Percentiles rank a stretch among this genome's conserved stretches.
phyloP scores from a whole-genome alignment of 2,797 vertebrate genomes.

The Passerculus sandwichensis region DNA sequence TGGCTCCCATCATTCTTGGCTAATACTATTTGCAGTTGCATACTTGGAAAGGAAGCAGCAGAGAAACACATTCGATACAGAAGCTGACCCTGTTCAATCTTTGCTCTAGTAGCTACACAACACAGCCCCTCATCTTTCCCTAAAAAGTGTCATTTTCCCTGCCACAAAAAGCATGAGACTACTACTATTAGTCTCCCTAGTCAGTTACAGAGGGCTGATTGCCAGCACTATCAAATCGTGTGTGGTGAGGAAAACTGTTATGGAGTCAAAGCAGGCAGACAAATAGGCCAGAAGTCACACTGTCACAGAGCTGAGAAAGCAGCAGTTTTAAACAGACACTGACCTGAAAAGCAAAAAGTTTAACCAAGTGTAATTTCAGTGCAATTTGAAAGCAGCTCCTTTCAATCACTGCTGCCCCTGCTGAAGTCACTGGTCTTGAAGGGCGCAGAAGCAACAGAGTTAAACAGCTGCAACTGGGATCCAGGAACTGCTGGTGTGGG shows the following conservation, averaged over 20 bases:
- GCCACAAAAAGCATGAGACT: not conserved
- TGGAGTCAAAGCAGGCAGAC: not conserved
- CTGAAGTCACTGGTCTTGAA: not conserved
- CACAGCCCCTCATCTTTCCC: not conserved
- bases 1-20: not conserved
- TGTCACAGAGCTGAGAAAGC: not conserved
- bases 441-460: not conserved
- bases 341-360: slow-evolving; percentile 37
- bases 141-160: not conserved
- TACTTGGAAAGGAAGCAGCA: not conserved
- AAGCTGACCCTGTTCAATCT: not conserved
- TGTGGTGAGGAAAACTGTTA: not conserved
- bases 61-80: not conserved
- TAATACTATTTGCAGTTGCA: not conserved
- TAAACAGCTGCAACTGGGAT: slow-evolving; percentile 9
- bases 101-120: not conserved
- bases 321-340: not conserved
- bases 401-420: not conserved
- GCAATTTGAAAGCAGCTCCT: not conserved
- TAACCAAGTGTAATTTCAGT: slow-evolving; percentile 2
- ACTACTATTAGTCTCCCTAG: not conserved
- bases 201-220: not conserved
- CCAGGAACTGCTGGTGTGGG: not conserved
- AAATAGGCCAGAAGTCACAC: not conserved
- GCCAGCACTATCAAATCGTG: not conserved